Base-by-base conservation (phyloP, 2,113 vertebrate species). In the Rhinoptilus africanus region DNA sequence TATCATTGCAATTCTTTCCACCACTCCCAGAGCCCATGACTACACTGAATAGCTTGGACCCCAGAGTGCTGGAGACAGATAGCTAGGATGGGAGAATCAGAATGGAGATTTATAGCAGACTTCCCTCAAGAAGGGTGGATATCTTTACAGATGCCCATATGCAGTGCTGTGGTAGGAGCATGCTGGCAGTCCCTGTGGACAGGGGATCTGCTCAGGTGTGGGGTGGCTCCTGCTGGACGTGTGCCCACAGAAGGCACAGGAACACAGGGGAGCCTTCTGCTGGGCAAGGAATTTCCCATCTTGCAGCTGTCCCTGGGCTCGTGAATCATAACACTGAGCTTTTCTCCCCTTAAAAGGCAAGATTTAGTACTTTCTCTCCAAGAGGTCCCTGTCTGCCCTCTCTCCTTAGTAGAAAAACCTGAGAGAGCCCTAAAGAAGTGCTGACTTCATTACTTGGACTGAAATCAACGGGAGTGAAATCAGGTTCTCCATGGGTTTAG, bases 161-260 rank as follows among this genome's bases (percentile, higher is more conserved):
- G 1, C 14, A 56, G 24, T 26, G 59, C 6, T 64, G 16, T 1
- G 2, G 45, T 7, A 50, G 35, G 20, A 71, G 47, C 21, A 5
- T 28, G 16, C 14, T 64, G 75, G 8, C 63, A 37, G 35, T 47
- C 10, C 8, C 59, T 0, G 0, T 14, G 41, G 39, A 15, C 32
- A 27, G 20, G 21, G 37, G 1, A 2, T 81, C 43, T 82, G 37
- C 60, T 57, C 27, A 62, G 54, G 24, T 0, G 1, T 10, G 32
- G 39, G 22, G 8, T 39, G 30, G 6, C 2, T 12, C 27, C 30
- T 43, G 5, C 4, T 2, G 2, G 45, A 37, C 2, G 0, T 12
- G 4, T 51, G 39, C 21, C 45, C 9, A 13, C 22, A 28, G 60
- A 83, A 45, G 34, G 32, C 34, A 27, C 17, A 47, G 51, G 11